Base-by-base conservation (phyloP, 1,140 invertebrate species). In the Trinorchestia longiramus region DNA sequence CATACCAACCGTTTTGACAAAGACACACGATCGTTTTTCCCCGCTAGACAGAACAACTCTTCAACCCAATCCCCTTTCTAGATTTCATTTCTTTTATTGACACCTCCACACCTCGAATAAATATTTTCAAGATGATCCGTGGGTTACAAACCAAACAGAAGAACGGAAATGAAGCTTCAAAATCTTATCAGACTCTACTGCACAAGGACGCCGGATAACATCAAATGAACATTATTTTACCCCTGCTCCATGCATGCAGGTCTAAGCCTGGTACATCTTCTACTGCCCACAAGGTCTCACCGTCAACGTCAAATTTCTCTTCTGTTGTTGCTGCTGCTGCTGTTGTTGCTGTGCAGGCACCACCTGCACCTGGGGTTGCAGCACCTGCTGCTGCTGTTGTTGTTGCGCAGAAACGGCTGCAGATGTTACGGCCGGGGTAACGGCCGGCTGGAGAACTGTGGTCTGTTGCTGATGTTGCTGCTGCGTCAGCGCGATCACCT, bases 241-340 rank as follows among this genome's bases (percentile, higher is more conserved):
- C 19, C 47, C 19, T 19, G 28, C 15, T 3, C 1, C 62, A 77
- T 28, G 36, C 62, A 77, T 28, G 28, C 62, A 77, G 11, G 6
- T 53, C 47, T 8, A 19, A 8, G 47, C 6, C 47, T 8, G 47
- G 47, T 53, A 11, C 62, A 23, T 11, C 62, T 77, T 28, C 11
- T 77, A 53, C 11, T 36, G 62, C 15, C 28, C 11, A 77, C 62
- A 77, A 95, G 95, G 47, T 97, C 97, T 97, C 97, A 99, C 98
- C 97, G 98, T 99, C 62, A 99, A 98, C 47, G 98, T 98, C 0
- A 99, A 97, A 43, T 98, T 98, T 97, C 97, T 97, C 96, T 97
- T 97, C 95, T 97, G 97, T 36, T 96, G 96, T 87, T 96, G 96
- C 96, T 62, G 97, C 95, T 96, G 96, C 90, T 96, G 96, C 96